Percentiles rank a stretch among this genome's conserved stretches.
Conservation (phyloP, 2,888 invertebrate genomes). For the Cantharis rufa region DNA sequence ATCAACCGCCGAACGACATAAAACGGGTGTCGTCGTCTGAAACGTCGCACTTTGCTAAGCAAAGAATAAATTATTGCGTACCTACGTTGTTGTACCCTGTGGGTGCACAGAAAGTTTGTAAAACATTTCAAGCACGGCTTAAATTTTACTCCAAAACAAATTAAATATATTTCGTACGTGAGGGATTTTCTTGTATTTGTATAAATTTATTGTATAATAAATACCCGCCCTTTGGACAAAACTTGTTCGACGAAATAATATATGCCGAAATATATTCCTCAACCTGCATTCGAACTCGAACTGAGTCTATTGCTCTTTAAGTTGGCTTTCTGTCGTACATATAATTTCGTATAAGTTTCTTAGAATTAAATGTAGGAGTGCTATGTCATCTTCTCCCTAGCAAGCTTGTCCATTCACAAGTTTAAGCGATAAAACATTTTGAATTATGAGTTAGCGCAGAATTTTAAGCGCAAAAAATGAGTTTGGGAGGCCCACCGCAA, state of each 20-base stretch:
- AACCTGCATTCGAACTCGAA: too few species aligned
- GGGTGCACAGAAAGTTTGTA: not conserved
- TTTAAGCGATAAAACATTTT: too few species aligned
- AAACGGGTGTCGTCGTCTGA: not conserved
- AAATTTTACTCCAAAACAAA: not conserved
- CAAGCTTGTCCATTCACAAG: too few species aligned
- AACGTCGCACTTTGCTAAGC: not conserved
- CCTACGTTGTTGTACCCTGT: not conserved
- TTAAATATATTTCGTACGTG: not conserved
- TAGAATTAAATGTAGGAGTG: too few species aligned
- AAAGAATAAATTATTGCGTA: not conserved
- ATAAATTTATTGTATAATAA: not conserved
- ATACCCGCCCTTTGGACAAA: not conserved
- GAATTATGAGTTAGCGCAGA: too few species aligned
- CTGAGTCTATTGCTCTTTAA: too few species aligned
- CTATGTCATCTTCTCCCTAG: too few species aligned
- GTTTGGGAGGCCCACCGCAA: too few species aligned
- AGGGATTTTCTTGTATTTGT: not conserved
- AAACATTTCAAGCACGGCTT: not conserved
- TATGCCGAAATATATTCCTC: too few species aligned
- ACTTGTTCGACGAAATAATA: not conserved
- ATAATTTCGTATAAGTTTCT: too few species aligned
- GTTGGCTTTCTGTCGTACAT: too few species aligned
- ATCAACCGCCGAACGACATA: not conserved
- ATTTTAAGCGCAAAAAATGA: too few species aligned